Base-by-base conservation (phyloP, 2,888 invertebrate species). In the Andrena minutula region DNA sequence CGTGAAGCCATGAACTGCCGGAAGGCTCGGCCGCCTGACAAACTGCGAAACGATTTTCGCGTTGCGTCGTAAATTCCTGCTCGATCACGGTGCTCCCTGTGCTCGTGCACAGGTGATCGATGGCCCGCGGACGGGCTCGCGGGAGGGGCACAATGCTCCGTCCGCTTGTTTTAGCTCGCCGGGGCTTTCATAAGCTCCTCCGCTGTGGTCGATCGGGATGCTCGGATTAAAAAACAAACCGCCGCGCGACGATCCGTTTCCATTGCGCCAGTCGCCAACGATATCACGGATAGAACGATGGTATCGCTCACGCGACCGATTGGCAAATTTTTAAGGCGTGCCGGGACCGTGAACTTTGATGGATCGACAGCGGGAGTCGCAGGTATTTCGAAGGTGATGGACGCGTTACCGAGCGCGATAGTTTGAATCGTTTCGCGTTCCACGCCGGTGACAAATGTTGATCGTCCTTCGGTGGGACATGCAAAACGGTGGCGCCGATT, bases 41-140 rank as follows among this genome's bases (percentile, higher is more conserved):
- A 91, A 88, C 89, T 90, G 91, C 88, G 86, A 86, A 89, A 89
- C 91, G 88, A 90, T 90, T 89, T 90, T 90, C 89, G 85, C 90
- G 89, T 86, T 85, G 81, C 80, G 77, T 70, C 88, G 85, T 88
- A 88, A 88, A 87, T 88, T 88, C 83, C 85, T 75, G 77, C 79
- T 77, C 88, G 86, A 88, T 87, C 84, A 86, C 70, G 74, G 75
- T 72, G 82, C 83, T 74, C 72, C 81, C 80, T 58, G 74, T 56
- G 79, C 78, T 78, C 71, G 75, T 56, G 74, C 51, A 73, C 75
- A 35, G 61, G 76, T 87, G 87, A 87, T 87, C 86, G 87, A 88
- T 87, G 86, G 87, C 70, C 56, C 79, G 70, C 75, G 77, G 82
- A 82, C 81, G 64, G 75, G 75, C 49, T 26, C 56, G 53, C 61